phyloP scores from a whole-genome alignment of 2,113 vertebrate species.

The Stercorarius parasiticus region DNA sequence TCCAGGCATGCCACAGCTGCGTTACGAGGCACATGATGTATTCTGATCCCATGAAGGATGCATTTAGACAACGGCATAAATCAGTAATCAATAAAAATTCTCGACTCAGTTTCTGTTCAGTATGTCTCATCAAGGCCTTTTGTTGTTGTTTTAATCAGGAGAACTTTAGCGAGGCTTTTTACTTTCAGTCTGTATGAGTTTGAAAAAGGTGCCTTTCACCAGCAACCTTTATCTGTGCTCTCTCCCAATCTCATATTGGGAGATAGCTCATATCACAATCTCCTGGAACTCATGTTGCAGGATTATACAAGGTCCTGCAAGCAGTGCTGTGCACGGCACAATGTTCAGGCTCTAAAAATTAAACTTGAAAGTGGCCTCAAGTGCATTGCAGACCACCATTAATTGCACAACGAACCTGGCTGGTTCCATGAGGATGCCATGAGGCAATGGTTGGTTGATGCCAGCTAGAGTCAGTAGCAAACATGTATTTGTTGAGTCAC shows the following conservation, averaged over 20 bases:
- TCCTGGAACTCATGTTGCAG: neutral
- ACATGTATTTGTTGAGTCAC: neutral
- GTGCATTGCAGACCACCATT: neutral
- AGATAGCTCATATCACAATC: no score
- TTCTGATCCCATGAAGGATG: neutral
- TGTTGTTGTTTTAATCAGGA: neutral
- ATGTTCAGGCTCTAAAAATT: neutral
- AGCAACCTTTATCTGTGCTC: neutral
- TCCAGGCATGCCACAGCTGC: neutral
- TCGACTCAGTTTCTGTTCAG: neutral
- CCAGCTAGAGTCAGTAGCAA: neutral
- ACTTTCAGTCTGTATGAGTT: neutral
- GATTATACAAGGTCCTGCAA: neutral
- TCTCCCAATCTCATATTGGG: neutral
- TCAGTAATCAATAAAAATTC: neutral
- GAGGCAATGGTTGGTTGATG: neutral
- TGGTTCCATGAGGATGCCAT: neutral
- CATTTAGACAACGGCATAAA: neutral
- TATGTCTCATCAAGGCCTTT: neutral
- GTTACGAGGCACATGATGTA: rapidly evolving
- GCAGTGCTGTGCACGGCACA: neutral
- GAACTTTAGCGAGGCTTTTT: neutral
- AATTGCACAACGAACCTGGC: neutral
- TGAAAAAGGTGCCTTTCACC: neutral
- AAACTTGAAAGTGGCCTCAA: neutral